These are phyloP conservation scores for Trochalopteron elliotii DNA, from an alignment of 2,113 vertebrate species.

Conservation along the genomic window DNA sequence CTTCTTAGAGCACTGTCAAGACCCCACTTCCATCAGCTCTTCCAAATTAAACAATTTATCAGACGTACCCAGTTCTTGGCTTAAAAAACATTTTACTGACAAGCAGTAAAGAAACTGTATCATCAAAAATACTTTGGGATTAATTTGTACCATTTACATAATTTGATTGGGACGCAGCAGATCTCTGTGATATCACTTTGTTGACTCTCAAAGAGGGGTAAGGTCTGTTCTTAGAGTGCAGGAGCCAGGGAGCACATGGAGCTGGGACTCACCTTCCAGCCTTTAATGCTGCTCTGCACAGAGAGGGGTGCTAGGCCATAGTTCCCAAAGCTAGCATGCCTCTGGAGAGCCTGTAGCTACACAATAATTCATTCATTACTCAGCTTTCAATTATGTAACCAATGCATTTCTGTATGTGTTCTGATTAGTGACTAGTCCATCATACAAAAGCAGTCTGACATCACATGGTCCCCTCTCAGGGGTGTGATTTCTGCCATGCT, in stretches of 20 bases:
- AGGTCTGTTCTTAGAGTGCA: background rate
- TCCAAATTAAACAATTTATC: background rate
- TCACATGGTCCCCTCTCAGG: background rate
- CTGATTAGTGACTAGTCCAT: background rate
- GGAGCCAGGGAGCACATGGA: background rate
- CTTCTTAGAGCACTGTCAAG: background rate
- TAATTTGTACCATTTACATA: rapidly evolving
- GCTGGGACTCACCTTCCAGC: background rate
- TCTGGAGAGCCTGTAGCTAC: background rate
- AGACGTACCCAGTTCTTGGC: background rate
- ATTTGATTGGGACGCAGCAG: background rate
- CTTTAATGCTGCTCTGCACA: background rate
- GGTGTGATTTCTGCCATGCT: background rate
- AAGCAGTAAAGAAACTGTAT: background rate
- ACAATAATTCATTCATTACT: background rate
- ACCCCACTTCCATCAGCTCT: background rate
- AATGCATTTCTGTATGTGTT: background rate
- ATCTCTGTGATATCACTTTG: background rate
- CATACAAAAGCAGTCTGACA: background rate
- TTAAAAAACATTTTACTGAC: background rate
- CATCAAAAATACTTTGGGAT: background rate
- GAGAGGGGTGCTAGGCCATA: background rate
- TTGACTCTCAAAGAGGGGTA: too few relatives aligned
- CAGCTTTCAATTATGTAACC: background rate
- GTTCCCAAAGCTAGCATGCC: background rate